Percentiles rank a stretch among this genome's conserved stretches.
phyloP scores from a whole-genome alignment of 2,113 vertebrate species.

The Diadophis punctatus region DNA sequence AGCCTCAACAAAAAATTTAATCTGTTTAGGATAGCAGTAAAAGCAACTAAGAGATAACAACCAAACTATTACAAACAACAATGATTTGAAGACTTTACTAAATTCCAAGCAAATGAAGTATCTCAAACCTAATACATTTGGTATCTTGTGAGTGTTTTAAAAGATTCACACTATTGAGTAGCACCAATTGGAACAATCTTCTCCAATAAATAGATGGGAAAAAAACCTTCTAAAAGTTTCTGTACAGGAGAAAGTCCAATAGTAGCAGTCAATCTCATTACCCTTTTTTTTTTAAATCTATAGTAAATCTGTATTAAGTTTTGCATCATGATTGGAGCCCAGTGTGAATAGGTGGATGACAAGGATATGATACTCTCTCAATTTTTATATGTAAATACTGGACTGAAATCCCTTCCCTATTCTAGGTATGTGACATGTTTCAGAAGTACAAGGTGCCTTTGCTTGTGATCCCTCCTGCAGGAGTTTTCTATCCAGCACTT shows the following conservation, averaged over 20 bases:
- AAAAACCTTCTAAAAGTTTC: not conserved
- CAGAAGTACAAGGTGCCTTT: slow-evolving; percentile 81
- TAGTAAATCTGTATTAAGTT: not conserved
- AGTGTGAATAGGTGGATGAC: not conserved
- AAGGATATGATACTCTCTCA: not conserved
- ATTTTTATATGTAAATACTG: not conserved
- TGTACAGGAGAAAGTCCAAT: not conserved
- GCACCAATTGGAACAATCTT: no score
- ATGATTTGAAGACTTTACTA: not conserved
- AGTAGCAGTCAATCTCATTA: not conserved
- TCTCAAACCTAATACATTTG: no score
- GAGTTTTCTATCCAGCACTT: slow-evolving; percentile 86
- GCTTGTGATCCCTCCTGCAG: slow-evolving; percentile 80
- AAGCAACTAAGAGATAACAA: not conserved
- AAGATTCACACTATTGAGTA: not conserved
- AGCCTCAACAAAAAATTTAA: not conserved
- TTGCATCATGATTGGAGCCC: not conserved
- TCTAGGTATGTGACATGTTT: slow-evolving; percentile 88
- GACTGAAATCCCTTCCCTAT: slow-evolving; percentile 20
- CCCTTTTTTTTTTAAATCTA: no score
- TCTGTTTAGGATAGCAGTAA: not conserved
- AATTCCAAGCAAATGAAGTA: not conserved
- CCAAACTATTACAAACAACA: not conserved
- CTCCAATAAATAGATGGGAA: not conserved
- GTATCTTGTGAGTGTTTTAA: no score